Conservation (phyloP, 2,888 invertebrate species). For the Standfussiana lucernea region DNA sequence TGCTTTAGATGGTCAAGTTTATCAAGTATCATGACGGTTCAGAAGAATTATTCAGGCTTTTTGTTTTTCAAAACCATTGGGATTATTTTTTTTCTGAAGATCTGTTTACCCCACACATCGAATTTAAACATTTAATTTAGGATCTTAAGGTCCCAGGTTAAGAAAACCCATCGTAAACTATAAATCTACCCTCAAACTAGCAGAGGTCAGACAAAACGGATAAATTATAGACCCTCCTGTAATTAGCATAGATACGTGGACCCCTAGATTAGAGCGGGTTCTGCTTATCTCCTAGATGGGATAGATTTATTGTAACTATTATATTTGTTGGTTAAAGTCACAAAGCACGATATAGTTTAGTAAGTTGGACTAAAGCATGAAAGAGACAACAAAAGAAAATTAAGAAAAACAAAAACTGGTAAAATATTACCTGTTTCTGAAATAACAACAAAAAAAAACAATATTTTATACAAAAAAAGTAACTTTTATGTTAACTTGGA, state of each 20-base stretch:
- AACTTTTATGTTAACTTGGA: neutral
- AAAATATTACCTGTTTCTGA: neutral
- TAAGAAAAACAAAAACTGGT: neutral
- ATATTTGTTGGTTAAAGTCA: conserved; percentile 37
- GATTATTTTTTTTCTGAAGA: neutral
- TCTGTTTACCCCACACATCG: neutral
- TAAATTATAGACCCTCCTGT: conserved; percentile 72
- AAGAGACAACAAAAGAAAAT: no score
- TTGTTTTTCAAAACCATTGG: neutral
- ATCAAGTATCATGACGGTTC: no score
- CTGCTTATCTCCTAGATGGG: conserved; percentile 66
- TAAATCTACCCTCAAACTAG: conserved; percentile 57
- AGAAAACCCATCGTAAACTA: conserved; percentile 36
- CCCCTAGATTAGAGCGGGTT: conserved; percentile 69
- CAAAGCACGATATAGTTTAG: neutral
- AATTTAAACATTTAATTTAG: neutral
- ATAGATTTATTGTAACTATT: conserved; percentile 72
- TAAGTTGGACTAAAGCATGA: neutral
- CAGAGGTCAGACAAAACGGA: conserved; percentile 67
- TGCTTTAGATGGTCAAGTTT: neutral
- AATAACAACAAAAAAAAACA: neutral
- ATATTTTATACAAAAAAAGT: neutral
- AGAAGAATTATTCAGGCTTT: neutral
- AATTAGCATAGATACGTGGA: conserved; percentile 75
- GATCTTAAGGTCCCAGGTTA: conserved; percentile 39